Evolutionary conservation across 2,113 vertebrate genomes (phyloP), one percentile per base, ranked within the genome.

Genomic region (Dipodomys ordii): DNA sequence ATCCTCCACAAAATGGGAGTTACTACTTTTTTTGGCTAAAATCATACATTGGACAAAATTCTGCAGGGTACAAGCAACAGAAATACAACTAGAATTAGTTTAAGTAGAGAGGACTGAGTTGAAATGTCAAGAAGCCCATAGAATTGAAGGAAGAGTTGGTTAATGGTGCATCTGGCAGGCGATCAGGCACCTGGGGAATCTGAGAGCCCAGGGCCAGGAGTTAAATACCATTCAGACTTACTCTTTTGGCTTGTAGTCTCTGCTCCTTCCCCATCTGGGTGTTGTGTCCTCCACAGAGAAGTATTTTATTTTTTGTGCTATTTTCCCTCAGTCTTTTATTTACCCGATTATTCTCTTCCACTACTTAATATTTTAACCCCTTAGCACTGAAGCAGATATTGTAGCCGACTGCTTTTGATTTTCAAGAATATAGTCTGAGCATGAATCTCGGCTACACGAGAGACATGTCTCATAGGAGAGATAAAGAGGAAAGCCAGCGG

Each of bases 1-100:
- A 67, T 71, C 18, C 89, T 46, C 25, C 73, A 27, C 49, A 86
- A 81, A 92, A 87, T 84, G 72, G 84, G 81, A 87, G 30, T 35
- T 57, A 57, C 23, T 62, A 18, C 30, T 22, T 53, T 80, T 49
- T 71, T 84, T 57, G 65, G 49, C 46, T 60, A 35, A 73, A 27
- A 67, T 89, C 27, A 60, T 86, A 18, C 6, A 27, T 81, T 44
- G 67, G 27, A 65, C 32, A 13, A 20, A 6, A n/a, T n/a, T 60
- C 44, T 67, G 2, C 7, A 67, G 44, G 28, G 69, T 32, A 10
- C 4, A 11, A 39, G 57, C 65, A 32, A 8, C 2, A 57, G 57
- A 57, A n/a, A 57, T 57, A 16, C 44, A 65, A 12, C 49, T 85
- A 65, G 25, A 60, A 73, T 57, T 87, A 53, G 22, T 6, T n/a